Base-by-base conservation (phyloP, 2,888 invertebrate genomes). In the Aspidapion aeneum region DNA sequence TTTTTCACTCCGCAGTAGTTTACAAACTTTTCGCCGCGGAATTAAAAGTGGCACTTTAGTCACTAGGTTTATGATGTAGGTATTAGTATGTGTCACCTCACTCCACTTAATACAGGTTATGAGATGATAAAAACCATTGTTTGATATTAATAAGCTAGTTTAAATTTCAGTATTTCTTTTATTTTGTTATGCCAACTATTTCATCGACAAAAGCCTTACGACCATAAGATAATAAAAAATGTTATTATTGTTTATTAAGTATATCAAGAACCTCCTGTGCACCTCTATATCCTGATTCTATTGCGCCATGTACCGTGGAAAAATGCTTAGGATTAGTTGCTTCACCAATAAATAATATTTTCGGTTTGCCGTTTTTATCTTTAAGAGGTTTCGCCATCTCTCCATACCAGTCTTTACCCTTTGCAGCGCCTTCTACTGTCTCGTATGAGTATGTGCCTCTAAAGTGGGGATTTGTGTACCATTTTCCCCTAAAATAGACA, bases 291-390 rank as follows among this genome's bases (percentile, higher is more conserved):
- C 83, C 83, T 64, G 78, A 73, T 69, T 81, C 82, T 54, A 80
- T 72, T 1, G 83, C 83, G 49, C 83, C 83, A 69, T 83, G 83
- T 1, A 82, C 81, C 1, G 83, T 82, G 1, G 81, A 80, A 71
- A 74, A 82, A 66, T 74, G 79, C 66, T 74, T 21, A 1, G 68
- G 66, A 70, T 78, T 74, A 0, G 84, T 84, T 0, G 85, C 85
- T 68, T 85, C 85, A 0, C 86, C 86, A 1, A 84, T 85, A 76
- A 86, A 86, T 18, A 84, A 71, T 0, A 85, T 75, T 0, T 81
- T 74, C n/a, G 82, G 83, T 67, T 77, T 77, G 0, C 81, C 82
- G 50, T 75, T 72, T n/a, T 51, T 17, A 50, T 65, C 65, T 9
- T 18, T 51, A 22, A 68, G 48, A 12, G 70, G 66, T 21, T 58